Evolutionary conservation across 2,888 invertebrate genomes (phyloP).

Genomic region (Leucophenga maculata): DNA sequence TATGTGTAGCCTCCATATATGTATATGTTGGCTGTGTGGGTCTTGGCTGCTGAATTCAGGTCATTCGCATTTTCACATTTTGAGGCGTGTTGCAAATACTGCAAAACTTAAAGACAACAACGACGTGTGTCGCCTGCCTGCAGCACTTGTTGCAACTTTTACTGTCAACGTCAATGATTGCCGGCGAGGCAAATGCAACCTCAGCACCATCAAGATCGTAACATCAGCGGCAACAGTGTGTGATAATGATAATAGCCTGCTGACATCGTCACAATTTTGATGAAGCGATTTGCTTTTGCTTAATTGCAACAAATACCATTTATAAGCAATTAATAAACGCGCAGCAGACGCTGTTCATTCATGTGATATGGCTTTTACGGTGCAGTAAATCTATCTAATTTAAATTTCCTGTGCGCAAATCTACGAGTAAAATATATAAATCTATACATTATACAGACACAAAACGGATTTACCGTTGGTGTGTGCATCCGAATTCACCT

Average conservation of each 20-base stretch:
- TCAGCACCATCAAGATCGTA: conserved; percentile 30
- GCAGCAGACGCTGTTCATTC: no score
- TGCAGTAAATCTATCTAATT: conserved; percentile 34
- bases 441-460: no score
- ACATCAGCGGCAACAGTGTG: conserved; percentile 18
- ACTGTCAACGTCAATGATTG: conserved; percentile 42
- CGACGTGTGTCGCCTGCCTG: conserved; percentile 31
- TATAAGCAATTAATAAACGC: conserved; percentile 64
- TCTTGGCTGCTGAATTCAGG: conserved; percentile 61
- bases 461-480: no score
- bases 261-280: conserved; percentile 37
- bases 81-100: conserved; percentile 55
- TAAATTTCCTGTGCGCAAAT: conserved; percentile 45
- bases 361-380: no score
- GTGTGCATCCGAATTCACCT: no score
- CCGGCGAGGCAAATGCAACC: no score
- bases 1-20: conserved; percentile 16
- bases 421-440: background rate
- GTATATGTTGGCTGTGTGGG: conserved; percentile 32
- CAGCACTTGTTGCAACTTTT: conserved; percentile 53
- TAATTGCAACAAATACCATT: conserved; percentile 62
- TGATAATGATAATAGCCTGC: conserved; percentile 43
- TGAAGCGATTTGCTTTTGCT: conserved; percentile 54
- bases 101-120: background rate
- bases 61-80: conserved; percentile 68